Percentiles rank a stretch among this genome's conserved stretches.
phyloP scores from a whole-genome alignment of 2,888 invertebrate species.

The Xanthia togata region DNA sequence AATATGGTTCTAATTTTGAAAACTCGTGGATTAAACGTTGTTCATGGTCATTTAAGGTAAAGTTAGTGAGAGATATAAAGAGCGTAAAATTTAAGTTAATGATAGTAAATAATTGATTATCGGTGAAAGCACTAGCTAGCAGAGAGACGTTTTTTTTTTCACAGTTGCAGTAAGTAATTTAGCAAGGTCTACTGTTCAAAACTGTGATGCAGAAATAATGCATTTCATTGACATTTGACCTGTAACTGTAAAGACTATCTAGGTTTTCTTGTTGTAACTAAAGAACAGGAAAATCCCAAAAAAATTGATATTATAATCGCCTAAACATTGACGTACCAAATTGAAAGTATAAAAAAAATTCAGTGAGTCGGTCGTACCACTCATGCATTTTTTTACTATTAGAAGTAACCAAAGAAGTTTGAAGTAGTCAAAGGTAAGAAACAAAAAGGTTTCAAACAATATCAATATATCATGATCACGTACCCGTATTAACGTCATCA shows the following conservation, averaged over 20 bases:
- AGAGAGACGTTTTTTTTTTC: not conserved
- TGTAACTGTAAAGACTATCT: not conserved
- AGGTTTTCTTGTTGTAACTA: not conserved
- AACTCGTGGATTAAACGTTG: not conserved
- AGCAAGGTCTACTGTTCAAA: constrained; percentile 1
- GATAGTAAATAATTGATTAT: constrained; percentile 7
- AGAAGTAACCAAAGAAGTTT: not conserved
- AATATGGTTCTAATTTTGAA: not conserved
- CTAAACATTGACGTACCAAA: not conserved
- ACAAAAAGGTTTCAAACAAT: constrained; percentile 11
- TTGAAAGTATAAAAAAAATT: not conserved
- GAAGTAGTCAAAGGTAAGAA: not conserved
- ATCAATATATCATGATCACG: constrained; percentile 24
- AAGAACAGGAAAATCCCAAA: constrained; percentile 9
- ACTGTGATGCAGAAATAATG: constrained; percentile 19
- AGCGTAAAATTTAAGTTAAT: not conserved
- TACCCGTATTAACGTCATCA: constrained; percentile 20
- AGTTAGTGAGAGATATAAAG: not conserved
- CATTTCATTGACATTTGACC: not conserved
- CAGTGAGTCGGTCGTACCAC: no score
- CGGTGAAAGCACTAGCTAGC: not conserved
- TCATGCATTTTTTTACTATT: not conserved
- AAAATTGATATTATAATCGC: not conserved
- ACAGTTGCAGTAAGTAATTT: constrained; percentile 7
- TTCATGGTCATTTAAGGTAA: not conserved